Percentiles rank a stretch among this genome's conserved stretches.
Evolutionary conservation across 2,113 vertebrate genomes (phyloP).

Genomic region (Hoplias malabaricus): DNA sequence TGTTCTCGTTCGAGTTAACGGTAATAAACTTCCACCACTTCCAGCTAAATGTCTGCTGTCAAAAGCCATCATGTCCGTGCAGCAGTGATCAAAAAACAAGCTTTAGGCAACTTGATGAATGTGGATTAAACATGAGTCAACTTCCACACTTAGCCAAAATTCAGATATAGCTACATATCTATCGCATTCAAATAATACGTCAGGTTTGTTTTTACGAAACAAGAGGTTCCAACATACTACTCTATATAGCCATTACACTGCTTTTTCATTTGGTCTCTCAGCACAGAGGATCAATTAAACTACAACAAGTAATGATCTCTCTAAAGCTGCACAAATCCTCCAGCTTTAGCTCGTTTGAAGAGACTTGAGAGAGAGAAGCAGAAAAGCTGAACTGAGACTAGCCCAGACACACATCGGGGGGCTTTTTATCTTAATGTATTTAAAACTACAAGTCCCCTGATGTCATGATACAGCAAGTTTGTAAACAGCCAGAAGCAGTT

Average conservation of each 20-base stretch:
- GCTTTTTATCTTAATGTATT: not conserved
- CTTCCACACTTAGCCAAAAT: not conserved
- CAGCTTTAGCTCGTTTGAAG: not conserved
- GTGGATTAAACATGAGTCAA: not conserved
- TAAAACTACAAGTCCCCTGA: not conserved
- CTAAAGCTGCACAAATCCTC: not conserved
- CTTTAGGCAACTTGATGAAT: not conserved
- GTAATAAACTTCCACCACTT: no score
- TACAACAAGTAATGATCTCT: not conserved
- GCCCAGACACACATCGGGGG: not conserved
- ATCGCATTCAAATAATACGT: no score
- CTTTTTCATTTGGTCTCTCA: not conserved
- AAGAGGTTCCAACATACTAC: no score
- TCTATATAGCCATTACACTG: no score
- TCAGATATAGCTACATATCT: not conserved
- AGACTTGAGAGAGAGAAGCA: not conserved
- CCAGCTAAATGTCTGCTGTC: not conserved
- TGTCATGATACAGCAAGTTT: not conserved
- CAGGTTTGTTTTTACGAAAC: no score
- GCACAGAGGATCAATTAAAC: not conserved
- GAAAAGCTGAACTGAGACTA: not conserved
- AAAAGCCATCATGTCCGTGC: not conserved
- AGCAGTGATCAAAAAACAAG: not conserved
- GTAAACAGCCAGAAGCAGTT: no score
- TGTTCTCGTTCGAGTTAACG: no score